Base-by-base conservation (phyloP, 2,888 invertebrate species). In the Leptopilina syphax region DNA sequence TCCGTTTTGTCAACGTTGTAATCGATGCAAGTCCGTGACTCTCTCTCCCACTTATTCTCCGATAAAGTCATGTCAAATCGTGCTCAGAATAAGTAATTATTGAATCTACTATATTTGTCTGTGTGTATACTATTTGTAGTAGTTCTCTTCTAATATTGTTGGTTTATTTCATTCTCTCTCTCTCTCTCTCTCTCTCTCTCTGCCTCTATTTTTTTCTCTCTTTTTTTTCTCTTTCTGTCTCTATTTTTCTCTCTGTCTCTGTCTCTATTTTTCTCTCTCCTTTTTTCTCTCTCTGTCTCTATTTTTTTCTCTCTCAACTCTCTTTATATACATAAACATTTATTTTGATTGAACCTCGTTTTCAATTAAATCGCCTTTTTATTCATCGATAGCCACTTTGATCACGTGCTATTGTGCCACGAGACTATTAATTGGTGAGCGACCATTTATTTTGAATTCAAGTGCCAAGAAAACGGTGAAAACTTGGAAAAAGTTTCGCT, bases 1-100 rank as follows among this genome's bases (percentile, higher is more conserved):
- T 87, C 83, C 86, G 82, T 82, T 83, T 79, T 84, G 86, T 85
- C 83, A 86, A 85, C 84, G 84, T 86, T 87, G 84, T 87, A 87
- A 87, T 86, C 84, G 73, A 73, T 73, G 54, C 54, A 54, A 84
- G 81, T 84, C 84, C 86, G 86, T 86, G 86, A 87, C 84, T 84
- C 83, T 76, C 84, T 84, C 83, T 76, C 80, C 83, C 76, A 81
- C 83, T 73, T 81, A 77, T 81, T 83, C 80, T 65, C 81, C 50
- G 50, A 50, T 85, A 87, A 86, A 73, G 86, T 85, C 84, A 84
- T 83, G 84, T 83, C 83, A 83, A 70, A 84, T 65, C 78, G 80
- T 80, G 87, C 83, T 85, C 85, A 50, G 73, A 54, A 73, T 73
- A 57, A 73, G 78, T 80, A 87, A 86, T 86, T 86, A 84, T 85